phyloP scores from a whole-genome alignment of 2,888 invertebrate species.

The Acleris sparsana region DNA sequence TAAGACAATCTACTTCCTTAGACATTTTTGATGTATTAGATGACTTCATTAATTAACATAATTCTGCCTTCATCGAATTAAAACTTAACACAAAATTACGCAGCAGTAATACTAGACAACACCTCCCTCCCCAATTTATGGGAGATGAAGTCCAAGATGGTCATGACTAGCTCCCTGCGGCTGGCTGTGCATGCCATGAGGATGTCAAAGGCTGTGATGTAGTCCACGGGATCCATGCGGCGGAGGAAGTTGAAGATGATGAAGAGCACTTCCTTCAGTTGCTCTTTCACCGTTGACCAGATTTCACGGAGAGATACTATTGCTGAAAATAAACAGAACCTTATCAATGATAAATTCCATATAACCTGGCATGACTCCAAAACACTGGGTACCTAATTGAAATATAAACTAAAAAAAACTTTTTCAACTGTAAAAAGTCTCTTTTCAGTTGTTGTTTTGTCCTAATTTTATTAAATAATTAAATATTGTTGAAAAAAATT shows the following conservation, averaged over 20 bases:
- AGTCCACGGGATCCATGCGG: slow-evolving; percentile 59
- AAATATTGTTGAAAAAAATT: too few species aligned
- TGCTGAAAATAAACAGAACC: slow-evolving; percentile 49
- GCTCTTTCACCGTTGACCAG: slow-evolving; percentile 61
- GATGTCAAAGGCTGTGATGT: slow-evolving; percentile 55
- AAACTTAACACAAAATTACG: slow-evolving; percentile 36
- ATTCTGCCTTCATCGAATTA: too few species aligned
- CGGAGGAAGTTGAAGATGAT: slow-evolving; percentile 67
- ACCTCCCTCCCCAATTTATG: slow-evolving; percentile 62
- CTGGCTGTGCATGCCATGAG: slow-evolving; percentile 59
- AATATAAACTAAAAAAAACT: too few species aligned
- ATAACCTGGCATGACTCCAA: too few species aligned
- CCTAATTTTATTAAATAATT: too few species aligned
- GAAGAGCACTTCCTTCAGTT: slow-evolving; percentile 60
- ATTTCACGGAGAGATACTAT: slow-evolving; percentile 64
- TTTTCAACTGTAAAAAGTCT: too few species aligned
- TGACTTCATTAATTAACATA: too few species aligned
- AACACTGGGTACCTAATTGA: too few species aligned
- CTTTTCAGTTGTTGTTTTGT: too few species aligned
- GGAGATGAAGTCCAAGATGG: slow-evolving; percentile 66
- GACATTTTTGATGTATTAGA: too few species aligned
- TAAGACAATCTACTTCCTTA: too few species aligned
- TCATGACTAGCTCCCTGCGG: slow-evolving; percentile 59
- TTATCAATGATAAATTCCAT: not conserved
- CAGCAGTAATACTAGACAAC: slow-evolving; percentile 56